A percentile compares a stretch with the other conserved stretches of the same genome.
Evolutionary conservation across 2,113 vertebrate species (phyloP).

Genomic region (Neolamprologus hecqui): DNA sequence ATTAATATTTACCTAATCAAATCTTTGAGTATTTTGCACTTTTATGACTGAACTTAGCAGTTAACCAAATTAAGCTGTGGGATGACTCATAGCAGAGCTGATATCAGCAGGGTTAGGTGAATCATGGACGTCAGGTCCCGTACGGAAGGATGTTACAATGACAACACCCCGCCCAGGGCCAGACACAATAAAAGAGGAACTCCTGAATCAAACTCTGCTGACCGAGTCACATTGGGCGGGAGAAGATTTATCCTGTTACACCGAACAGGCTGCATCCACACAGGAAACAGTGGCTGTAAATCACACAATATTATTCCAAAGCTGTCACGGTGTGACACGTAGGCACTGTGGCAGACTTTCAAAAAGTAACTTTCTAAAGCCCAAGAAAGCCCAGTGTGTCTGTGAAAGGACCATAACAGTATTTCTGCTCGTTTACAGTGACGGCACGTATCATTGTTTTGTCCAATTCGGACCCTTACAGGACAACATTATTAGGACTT

Average conservation of each 20-base stretch:
- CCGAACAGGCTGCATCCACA: background rate
- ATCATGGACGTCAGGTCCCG: constrained; percentile 38
- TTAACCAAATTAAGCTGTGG: background rate
- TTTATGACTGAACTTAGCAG: background rate
- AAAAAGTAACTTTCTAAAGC: background rate
- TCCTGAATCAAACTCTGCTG: constrained; percentile 26
- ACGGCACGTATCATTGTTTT: background rate
- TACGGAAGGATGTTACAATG: constrained; percentile 33
- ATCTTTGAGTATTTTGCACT: background rate
- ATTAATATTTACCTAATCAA: background rate
- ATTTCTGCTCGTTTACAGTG: background rate
- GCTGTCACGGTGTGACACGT: background rate
- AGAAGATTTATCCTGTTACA: constrained; percentile 18
- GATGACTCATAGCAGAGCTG: background rate
- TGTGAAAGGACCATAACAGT: background rate
- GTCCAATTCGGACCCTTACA: background rate
- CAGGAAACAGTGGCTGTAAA: constrained; percentile 18
- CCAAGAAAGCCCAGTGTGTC: background rate
- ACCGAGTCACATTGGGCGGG: background rate
- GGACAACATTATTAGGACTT: background rate
- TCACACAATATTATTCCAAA: background rate
- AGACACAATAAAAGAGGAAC: constrained; percentile 59
- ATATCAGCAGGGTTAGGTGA: background rate
- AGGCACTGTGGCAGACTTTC: background rate
- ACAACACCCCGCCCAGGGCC: constrained; percentile 7